Conservation (phyloP, 2,888 invertebrate species). For the Lamellibrachia satsuma region DNA sequence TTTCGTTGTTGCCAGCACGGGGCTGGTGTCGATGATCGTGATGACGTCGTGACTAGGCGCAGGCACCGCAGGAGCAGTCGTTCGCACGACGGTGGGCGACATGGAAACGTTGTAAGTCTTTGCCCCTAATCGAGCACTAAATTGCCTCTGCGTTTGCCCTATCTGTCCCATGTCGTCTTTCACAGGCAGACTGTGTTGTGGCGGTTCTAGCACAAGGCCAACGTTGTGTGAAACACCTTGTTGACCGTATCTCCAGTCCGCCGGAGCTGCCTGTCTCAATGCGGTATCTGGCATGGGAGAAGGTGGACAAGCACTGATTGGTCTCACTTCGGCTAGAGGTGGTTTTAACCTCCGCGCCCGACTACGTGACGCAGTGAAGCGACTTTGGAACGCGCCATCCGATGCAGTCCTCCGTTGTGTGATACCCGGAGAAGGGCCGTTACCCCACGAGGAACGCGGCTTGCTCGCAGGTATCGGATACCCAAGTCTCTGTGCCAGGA, state of each 20-base stretch:
- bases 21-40: constrained; percentile 13
- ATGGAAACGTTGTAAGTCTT: not conserved
- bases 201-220: not conserved
- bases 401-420: not conserved
- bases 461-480: not conserved
- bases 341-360: not conserved
- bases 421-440: not conserved
- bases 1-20: not conserved
- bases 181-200: not conserved
- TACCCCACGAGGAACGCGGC: not conserved
- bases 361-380: not conserved
- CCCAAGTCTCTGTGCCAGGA: not conserved
- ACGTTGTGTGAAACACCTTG: not conserved
- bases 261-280: not conserved
- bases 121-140: not conserved
- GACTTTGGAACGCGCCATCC: not conserved
- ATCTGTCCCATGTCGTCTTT: not conserved
- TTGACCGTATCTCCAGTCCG: not conserved
- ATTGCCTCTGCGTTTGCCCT: not conserved
- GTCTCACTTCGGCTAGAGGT: constrained; percentile 12
- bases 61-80: not conserved
- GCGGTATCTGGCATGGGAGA: not conserved
- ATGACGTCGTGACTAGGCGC: not conserved
- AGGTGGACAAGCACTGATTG: not conserved
- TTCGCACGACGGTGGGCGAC: not conserved